Base-by-base conservation (phyloP, 1,140 invertebrate species). In the Drosophila suzukii region DNA sequence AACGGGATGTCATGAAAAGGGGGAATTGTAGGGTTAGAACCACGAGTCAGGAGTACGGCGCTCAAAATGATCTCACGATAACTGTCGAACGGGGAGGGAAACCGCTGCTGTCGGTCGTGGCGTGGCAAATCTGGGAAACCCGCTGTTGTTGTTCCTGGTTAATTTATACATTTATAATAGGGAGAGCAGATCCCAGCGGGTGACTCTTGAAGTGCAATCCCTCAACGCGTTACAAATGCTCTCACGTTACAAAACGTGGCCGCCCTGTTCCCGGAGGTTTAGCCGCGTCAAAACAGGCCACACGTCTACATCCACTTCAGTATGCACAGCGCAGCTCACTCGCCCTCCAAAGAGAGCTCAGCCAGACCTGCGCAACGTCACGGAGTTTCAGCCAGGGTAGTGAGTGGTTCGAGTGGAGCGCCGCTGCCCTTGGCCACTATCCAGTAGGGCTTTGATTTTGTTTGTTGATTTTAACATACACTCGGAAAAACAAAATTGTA, bases 211-310 rank as follows among this genome's bases (percentile, higher is more conserved):
- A 50, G 83, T 30, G 49, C 70, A 71, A 75, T 75, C 74, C 76
- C 66, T 83, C 41, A 55, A 43, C 43, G 65, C 60, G 62, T 60
- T 81, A 81, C 71, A 86, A 86, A 85, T 67, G 74, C 85, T 89
- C 84, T 89, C 84, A 90, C 84, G 85, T 89, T 89, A 89, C 84
- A 81, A 79, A 85, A 74, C 67, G 68, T 79, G 53, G 71, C 65
- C 43, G 61, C 34, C 60, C 39, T 60, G 32, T 36, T 53, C 32
- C 51, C 38, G 15, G 58, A 36, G 4, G 34, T 55, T 55, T 43
- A 13, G n/a, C 44, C 43, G 55, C 57, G 44, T 54, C 57, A 47
- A 56, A 58, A 47, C 34, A 65, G 50, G 72, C 72, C 76, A 65
- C 84, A 88, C 84, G 80, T 83, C 80, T 80, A 67, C 74, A 82